These are phyloP conservation scores for Choloepus hoffmanni DNA, from an alignment of 2,113 vertebrate species.

Conservation along the genomic window DNA sequence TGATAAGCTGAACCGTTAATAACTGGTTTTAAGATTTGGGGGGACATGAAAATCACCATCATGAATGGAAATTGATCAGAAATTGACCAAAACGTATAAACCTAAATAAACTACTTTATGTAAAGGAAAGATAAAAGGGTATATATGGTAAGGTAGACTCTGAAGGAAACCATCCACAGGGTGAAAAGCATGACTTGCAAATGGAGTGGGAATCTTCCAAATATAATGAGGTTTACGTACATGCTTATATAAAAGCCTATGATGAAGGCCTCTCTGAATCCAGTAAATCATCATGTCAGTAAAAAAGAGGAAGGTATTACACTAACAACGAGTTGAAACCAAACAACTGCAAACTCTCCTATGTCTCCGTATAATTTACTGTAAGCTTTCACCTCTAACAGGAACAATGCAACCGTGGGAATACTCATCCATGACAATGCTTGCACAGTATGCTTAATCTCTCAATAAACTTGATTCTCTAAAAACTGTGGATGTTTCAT, in stretches of 20 bases:
- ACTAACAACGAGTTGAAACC: slow-evolving; percentile 91
- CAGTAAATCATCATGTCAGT: slow-evolving; percentile 94
- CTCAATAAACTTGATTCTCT: slow-evolving; percentile 95
- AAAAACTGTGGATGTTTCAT: slow-evolving; percentile 97
- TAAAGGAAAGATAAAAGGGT: slow-evolving; percentile 97
- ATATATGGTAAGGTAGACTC: slow-evolving; percentile 96
- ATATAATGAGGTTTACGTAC: slow-evolving; percentile 97
- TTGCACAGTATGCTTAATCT: slow-evolving; percentile 91
- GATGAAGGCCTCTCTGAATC: slow-evolving; percentile 97
- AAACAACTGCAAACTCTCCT: slow-evolving; percentile 89
- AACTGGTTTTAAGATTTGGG: slow-evolving; percentile 85
- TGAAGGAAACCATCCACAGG: slow-evolving; percentile 97
- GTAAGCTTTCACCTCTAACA: slow-evolving; percentile 94
- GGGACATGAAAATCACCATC: slow-evolving; percentile 95
- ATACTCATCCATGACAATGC: slow-evolving; percentile 95
- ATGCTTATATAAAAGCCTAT: slow-evolving; percentile 94
- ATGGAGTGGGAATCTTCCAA: slow-evolving; percentile 96
- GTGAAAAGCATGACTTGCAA: slow-evolving; percentile 98
- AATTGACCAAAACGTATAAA: slow-evolving; percentile 95
- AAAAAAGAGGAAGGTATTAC: slow-evolving; percentile 96
- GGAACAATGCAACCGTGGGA: slow-evolving; percentile 94
- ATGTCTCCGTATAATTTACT: slow-evolving; percentile 95
- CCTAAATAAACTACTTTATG: slow-evolving; percentile 96
- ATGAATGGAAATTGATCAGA: slow-evolving; percentile 98
- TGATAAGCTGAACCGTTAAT: slow-evolving; percentile 97